Percentiles rank a stretch among this genome's conserved stretches.
Evolutionary conservation across 2,888 invertebrate genomes (phyloP).

Genomic region (Trachelus tabidus): DNA sequence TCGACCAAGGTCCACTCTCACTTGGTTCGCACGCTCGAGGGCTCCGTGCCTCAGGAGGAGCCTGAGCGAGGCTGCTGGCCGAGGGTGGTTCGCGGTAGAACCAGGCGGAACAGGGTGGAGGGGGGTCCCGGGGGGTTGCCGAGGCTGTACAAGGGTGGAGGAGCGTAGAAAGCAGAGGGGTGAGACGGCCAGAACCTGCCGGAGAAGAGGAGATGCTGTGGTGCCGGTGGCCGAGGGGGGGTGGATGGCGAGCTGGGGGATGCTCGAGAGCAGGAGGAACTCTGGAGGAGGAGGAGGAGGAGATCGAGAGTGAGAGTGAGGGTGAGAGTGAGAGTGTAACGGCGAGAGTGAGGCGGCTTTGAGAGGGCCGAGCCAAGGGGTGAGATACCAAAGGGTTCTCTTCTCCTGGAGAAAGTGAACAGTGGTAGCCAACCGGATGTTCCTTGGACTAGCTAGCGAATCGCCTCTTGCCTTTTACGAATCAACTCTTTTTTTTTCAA

Average conservation of each 20-base stretch:
- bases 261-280: conserved; percentile 17
- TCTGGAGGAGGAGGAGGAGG: conserved; percentile 12
- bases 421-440: conserved; percentile 55
- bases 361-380: conserved; percentile 51
- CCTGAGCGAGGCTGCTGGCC: conserved; percentile 23
- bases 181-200: conserved; percentile 22
- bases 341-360: conserved; percentile 59
- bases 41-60: conserved; percentile 29
- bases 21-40: conserved; percentile 44
- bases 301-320: conserved; percentile 12
- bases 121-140: neutral
- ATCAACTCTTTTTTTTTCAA: no score
- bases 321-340: conserved; percentile 27
- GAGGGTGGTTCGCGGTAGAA: neutral
- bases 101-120: neutral
- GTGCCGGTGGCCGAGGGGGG: conserved; percentile 7
- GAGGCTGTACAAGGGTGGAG: conserved; percentile 18
- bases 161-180: conserved; percentile 33
- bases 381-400: conserved; percentile 62
- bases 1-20: conserved; percentile 65
- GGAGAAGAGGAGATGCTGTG: conserved; percentile 11
- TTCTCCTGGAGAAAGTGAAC: conserved; percentile 58
- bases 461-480: neutral
- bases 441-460: neutral
- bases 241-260: conserved; percentile 20